Evolutionary conservation across 2,113 vertebrate species (phyloP), one percentile per base, ranked within the genome.

Genomic region (Uria aalge): DNA sequence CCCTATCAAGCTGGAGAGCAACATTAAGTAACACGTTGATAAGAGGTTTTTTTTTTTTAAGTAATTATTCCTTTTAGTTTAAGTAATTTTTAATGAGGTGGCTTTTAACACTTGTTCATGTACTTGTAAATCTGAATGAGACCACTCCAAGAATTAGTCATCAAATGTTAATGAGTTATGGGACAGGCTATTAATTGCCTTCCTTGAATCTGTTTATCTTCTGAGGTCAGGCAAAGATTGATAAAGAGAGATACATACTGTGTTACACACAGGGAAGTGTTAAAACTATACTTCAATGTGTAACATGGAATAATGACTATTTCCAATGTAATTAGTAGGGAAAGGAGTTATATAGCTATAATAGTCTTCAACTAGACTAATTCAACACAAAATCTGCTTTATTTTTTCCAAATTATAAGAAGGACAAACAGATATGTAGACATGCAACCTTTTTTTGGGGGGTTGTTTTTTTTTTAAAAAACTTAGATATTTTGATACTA

Each of bases 121-220:
- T 67, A 63, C 55, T 92, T 88, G 55, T 62, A 62, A 62, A 78
- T 50, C 56, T 64, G 47, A 91, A 87, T 63, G 34, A 91, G 60
- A 59, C 27, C 56, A n/a, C 91, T 88, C 40, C 38, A 91, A 94
- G 74, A 87, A 84, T 89, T 75, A 97, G 69, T 92, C 83, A 92
- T 77, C 88, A 64, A 56, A 82, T 45, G 62, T 75, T 92, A 95
- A 94, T 78, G 76, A 95, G 68, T 67, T 77, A 77, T 19, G 57
- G 83, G 68, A 71, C 62, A 88, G 56, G 56, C 68, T 96, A 78
- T 89, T 95, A 90, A 96, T 52, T 92, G 78, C 57, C 66, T 66
- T 66, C 74, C 57, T 85, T 79, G 36, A 82, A 89, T 84, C 45
- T 67, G 30, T 72, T 86, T 89, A 86, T 87, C 80, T 91, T 94